Base-by-base conservation (phyloP, 2,888 invertebrate genomes). In the Melanophora roralis region DNA sequence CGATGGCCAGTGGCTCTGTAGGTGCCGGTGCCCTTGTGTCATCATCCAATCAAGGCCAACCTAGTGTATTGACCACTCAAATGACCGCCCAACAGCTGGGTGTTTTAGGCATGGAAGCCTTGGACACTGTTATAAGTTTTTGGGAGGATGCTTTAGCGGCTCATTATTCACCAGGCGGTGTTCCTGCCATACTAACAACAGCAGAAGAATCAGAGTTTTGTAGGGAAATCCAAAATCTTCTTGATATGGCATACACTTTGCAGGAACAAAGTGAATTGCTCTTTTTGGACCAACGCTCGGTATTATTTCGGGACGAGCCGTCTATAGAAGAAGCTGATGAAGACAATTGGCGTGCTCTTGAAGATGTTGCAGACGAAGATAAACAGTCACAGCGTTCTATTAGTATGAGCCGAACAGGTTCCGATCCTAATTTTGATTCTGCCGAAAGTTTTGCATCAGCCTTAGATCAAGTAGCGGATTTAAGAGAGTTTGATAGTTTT, bases 371-470 rank as follows among this genome's bases (percentile, higher is more conserved):
- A 21, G 86, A 86, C 5, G 88, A 88, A 0, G 88, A 88, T 47
- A 84, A 82, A 2, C 84, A 80, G 2, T 88, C 88, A 7, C 86
- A 85, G 19, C 86, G 85, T 79, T 89, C 89, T 1, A 78, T 84
- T 0, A 80, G 80, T 27, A 81, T 88, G 27, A 88, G 87, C 83
- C 85, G 91, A 73, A 82, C 90, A 83, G 78, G 90, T 85, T 89
- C 89, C 84, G 87, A 90, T 89, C 86, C 93, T 0, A 93, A 94
- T 86, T 94, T 96, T 81, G 97, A 97, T 83, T 97, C 97, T 14
- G 96, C 96, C 0, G 98, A 98, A 89, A 98, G 98, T 81, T 99
- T 98, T 90, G 97, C 97, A 60, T 98, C 98, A 1, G 98, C 98
- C 0, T 94, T 97, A 86, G 98, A 98, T 89, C 94, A 95, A 91